Evolutionary conservation across 1,140 invertebrate genomes (phyloP), one percentile per base, ranked within the genome.

Genomic region (Probaryconus sp.): DNA sequence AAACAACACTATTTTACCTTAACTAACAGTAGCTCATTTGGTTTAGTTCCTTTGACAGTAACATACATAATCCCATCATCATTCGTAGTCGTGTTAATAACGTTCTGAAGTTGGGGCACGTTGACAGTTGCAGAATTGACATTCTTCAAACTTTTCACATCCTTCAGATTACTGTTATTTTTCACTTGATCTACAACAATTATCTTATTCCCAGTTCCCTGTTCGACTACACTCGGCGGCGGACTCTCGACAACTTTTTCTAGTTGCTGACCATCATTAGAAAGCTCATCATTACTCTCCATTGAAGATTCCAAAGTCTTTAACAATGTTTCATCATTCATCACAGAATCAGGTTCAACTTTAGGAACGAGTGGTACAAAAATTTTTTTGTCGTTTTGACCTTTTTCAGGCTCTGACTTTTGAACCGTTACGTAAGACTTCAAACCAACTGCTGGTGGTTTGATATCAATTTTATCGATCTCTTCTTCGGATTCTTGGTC

Each of bases 51-150:
- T 18, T 87, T 86, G 2, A 87, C 82, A n/a, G 85, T 88, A 14
- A 88, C 85, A 31, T 88, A 88, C 85, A 88, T 87, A 14, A 88
- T 80, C 9, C 85, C 86, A 60, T 86, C 78, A 55, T 88, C 83
- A 16, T 82, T 74, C 10, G 64, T 75, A 13, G 79, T 80, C 13
- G 81, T 73, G 26, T 56, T 85, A n/a, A 84, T 53, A 2, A 83
- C 67, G 69, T 84, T 83, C 26, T 81, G 67, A 17, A 83, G 47
- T 53, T 85, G 80, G 3, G 85, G 38, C 1, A 60, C 30, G 21
- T 7, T 65, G n/a, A n/a, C n/a, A n/a, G n/a, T 20, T 45, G 64
- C 7, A 64, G 16, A n/a, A 55, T 83, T 86, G 28, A 77, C 74
- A 18, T 81, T 65, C 64, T 86, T 86, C 10, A 67, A 28, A 3